phyloP scores from a whole-genome alignment of 2,888 invertebrate genomes.

The Girardia tigrina region DNA sequence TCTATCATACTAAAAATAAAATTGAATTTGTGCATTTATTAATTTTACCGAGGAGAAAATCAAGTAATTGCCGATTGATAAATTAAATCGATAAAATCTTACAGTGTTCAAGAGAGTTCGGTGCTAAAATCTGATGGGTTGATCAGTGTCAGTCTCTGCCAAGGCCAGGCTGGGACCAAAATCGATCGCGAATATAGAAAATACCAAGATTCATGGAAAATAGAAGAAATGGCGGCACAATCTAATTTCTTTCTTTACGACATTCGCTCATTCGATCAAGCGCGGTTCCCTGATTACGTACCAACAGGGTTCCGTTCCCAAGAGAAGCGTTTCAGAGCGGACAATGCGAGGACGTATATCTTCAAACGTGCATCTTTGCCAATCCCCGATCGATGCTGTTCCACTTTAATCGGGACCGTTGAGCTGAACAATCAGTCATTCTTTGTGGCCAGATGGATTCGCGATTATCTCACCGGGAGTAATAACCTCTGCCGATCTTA shows the following conservation, averaged over 20 bases:
- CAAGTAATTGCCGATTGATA: too few relatives aligned
- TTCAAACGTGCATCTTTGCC: background rate
- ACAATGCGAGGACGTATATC: background rate
- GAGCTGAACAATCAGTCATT: background rate
- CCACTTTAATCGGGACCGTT: background rate
- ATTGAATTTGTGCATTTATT: too few relatives aligned
- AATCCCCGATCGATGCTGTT: too few relatives aligned
- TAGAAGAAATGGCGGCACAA: slow-evolving; percentile 16
- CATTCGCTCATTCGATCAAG: background rate
- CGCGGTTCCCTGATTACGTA: background rate
- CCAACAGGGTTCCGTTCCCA: slow-evolving; percentile 13
- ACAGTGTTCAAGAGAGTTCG: background rate
- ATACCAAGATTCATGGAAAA: background rate
- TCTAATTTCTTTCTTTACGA: background rate
- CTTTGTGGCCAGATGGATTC: background rate
- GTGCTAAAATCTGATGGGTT: background rate
- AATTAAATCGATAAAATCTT: too few relatives aligned
- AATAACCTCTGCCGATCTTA: too few relatives aligned
- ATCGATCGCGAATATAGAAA: background rate
- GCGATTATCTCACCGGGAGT: too few relatives aligned
- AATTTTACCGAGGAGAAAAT: too few relatives aligned
- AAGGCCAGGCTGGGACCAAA: slow-evolving; percentile 5
- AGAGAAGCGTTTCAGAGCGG: background rate
- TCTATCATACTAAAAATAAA: too few relatives aligned
- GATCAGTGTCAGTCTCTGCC: slow-evolving; percentile 4